Percentiles rank a stretch among this genome's conserved stretches.
Evolutionary conservation across 2,888 invertebrate genomes (phyloP).

Genomic region (Notodonta ziczac): DNA sequence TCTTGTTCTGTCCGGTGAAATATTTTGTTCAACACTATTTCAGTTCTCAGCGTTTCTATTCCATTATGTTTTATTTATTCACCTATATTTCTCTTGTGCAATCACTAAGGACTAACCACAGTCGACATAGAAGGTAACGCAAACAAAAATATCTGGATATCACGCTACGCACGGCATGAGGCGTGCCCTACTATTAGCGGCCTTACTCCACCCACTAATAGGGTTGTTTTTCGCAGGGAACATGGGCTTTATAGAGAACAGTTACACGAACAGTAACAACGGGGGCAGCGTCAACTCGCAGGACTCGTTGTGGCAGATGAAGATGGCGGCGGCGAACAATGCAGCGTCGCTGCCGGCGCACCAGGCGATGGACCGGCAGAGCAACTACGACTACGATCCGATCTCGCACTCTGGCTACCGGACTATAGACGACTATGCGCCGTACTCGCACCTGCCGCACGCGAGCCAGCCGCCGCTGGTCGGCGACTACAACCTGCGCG

Average conservation of each 20-base stretch:
- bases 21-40: conserved; percentile 21
- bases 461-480: conserved; percentile 78
- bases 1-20: conserved; percentile 2
- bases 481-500: conserved; percentile 86
- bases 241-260: conserved; percentile 96
- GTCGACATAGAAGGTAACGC: conserved; percentile 58
- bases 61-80: conserved; percentile 39
- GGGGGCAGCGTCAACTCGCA: conserved; percentile 98
- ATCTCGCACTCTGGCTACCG: conserved; percentile 93
- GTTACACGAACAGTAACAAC: conserved; percentile 96
- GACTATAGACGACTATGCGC: conserved; percentile 92
- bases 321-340: conserved; percentile 91
- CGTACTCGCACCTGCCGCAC: conserved; percentile 91
- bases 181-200: neutral
- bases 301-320: conserved; percentile 97
- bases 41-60: conserved; percentile 27
- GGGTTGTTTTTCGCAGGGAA: conserved; percentile 81
- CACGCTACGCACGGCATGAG: conserved; percentile 32
- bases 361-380: conserved; percentile 86
- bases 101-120: conserved; percentile 60
- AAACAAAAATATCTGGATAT: conserved; percentile 19
- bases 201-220: conserved; percentile 8
- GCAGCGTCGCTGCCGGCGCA: conserved; percentile 83
- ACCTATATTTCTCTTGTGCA: conserved; percentile 50
- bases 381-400: conserved; percentile 90